Base-by-base conservation (phyloP, 2,888 invertebrate species). In the Himalopsyche anomala region DNA sequence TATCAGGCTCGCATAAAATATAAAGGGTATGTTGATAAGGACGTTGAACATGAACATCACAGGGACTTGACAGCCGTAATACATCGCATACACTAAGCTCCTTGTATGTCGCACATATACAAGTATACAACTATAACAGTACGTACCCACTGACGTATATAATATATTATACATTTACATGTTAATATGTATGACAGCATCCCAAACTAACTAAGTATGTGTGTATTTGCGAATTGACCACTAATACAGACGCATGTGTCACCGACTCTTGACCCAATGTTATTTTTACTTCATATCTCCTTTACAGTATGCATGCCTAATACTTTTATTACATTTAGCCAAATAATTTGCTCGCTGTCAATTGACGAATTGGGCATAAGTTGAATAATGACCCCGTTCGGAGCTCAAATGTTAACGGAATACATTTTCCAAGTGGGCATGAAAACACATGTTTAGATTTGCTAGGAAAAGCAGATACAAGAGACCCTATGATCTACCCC, bases 11-110 rank as follows among this genome's bases (percentile, higher is more conserved):
- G 74, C 74, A 74, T 74, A 74, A 74, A 74, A 15, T 36, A 12
- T 36, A 74, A 28, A 74, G 74, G 74, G 74, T 74, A 36, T 74
- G 74, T 74, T 74, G 74, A 74, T 74, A 74, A 74, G 74, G 74
- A 74, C 74, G 19, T 62, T 19, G 62, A 28, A 62, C 62, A 62
- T 62, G 62, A 62, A 62, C 62, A 15, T 74, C 74, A 74, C 74
- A 74, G 38, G 74, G 36, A 38, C 74, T 15, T 74, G 74, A 74
- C 74, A 74, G 74, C 12, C 28, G 74, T 74, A 74, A 74, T 74
- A 74, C 74, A 74, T 74, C 74, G 74, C 74, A 38, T 74, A 74
- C 28, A 38, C 74, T 74, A 74, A 74, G 74, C 74, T 74, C 38
- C 15, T 74, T 74, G 74, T 74, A 74, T 74, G 74, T 38, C 74